A percentile compares a stretch with the other conserved stretches of the same genome.
Conservation (phyloP, 2,888 invertebrate genomes). For the Agrotis segetum region DNA sequence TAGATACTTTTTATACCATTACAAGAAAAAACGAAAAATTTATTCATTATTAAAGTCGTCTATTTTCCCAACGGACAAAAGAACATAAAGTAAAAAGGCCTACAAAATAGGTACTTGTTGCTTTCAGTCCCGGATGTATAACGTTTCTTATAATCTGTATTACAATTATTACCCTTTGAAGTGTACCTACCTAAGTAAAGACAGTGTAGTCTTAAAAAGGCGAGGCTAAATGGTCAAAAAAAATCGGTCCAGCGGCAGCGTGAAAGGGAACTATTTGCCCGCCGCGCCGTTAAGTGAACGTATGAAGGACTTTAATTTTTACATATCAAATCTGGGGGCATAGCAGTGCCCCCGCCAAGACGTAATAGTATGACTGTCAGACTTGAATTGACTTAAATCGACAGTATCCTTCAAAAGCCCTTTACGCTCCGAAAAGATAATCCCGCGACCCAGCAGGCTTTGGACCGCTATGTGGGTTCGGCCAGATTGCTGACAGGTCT, state of each 20-base stretch:
- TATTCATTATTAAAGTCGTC: background rate
- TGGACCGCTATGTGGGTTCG: too few relatives aligned
- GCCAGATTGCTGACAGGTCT: too few relatives aligned
- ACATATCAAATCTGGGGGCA: too few relatives aligned
- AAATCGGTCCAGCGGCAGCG: slow-evolving; percentile 65
- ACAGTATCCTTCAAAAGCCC: too few relatives aligned
- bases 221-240: slow-evolving; percentile 71
- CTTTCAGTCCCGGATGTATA: slow-evolving; percentile 23
- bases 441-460: too few relatives aligned
- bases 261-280: slow-evolving; percentile 67
- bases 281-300: slow-evolving; percentile 63
- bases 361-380: too few relatives aligned
- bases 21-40: background rate
- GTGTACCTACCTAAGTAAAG: slow-evolving; percentile 65
- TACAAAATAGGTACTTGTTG: slow-evolving; percentile 23
- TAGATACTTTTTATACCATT: background rate
- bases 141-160: slow-evolving; percentile 31
- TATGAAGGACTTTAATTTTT: too few relatives aligned
- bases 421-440: too few relatives aligned
- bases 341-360: too few relatives aligned
- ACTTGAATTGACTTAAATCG: too few relatives aligned
- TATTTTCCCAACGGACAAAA: slow-evolving; percentile 3
- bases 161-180: slow-evolving; percentile 58
- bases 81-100: slow-evolving; percentile 7
- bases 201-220: slow-evolving; percentile 67